These are phyloP conservation scores for Pristionchus arcanus DNA, from an alignment of 2,888 invertebrate genomes.

Conservation along the genomic window DNA sequence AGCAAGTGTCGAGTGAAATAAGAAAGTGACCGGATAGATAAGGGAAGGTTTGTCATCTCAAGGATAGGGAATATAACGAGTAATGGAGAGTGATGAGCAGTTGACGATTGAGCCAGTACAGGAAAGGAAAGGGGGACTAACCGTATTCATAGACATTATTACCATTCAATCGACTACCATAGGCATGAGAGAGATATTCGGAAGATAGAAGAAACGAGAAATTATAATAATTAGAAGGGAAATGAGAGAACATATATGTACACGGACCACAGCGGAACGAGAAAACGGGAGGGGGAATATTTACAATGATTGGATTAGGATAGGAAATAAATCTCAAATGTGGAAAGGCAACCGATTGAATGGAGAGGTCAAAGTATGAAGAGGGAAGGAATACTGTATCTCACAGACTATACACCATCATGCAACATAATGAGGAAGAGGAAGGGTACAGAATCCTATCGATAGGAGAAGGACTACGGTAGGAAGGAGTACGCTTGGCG, in stretches of 20 bases:
- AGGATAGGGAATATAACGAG: conserved; percentile 14
- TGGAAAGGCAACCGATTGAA: conserved; percentile 20
- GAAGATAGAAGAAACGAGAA: background rate
- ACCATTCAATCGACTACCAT: conserved; percentile 25
- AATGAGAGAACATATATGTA: conserved; percentile 25
- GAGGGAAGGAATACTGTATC: background rate
- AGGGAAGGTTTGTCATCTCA: conserved; percentile 29
- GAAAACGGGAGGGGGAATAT: background rate
- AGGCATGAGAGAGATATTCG: background rate
- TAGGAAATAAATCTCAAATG: background rate
- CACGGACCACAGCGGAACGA: background rate
- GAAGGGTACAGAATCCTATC: conserved; percentile 32
- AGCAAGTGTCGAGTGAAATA: conserved; percentile 25
- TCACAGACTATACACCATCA: conserved; percentile 17
- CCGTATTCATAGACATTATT: conserved; percentile 11
- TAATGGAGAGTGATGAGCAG: conserved; percentile 17
- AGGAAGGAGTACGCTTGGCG: conserved; percentile 38
- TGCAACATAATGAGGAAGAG: background rate
- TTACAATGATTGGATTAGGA: conserved; percentile 25
- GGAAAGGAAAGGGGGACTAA: background rate
- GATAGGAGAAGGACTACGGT: background rate
- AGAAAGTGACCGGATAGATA: conserved; percentile 4
- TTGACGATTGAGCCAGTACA: conserved; percentile 15
- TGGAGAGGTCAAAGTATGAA: background rate
- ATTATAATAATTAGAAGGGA: no score